Conservation (phyloP, 2,888 invertebrate genomes). For the Heteromurus nitidus region DNA sequence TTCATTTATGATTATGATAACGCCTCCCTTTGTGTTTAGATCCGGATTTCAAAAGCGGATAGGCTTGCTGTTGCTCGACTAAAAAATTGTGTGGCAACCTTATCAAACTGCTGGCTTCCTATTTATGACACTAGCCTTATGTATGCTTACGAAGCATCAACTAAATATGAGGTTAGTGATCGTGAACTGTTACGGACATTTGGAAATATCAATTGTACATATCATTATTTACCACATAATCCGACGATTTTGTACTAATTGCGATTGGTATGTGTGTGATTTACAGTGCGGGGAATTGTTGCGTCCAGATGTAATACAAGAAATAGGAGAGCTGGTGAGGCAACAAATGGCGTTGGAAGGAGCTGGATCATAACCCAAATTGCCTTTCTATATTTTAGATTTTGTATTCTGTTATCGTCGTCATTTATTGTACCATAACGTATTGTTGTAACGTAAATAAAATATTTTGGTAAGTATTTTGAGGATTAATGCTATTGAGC, state of each 20-base stretch:
- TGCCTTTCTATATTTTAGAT: no score
- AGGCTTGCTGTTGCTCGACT: constrained; percentile 92
- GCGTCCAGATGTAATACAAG: constrained; percentile 88
- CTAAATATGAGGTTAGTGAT: constrained; percentile 83
- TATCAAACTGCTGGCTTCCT: constrained; percentile 91
- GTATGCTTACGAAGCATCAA: constrained; percentile 92
- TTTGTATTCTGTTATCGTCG: no score
- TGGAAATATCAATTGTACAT: no score
- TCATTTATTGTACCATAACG: no score
- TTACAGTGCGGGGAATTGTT: constrained; percentile 81
- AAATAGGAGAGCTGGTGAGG: constrained; percentile 79
- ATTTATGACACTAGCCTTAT: constrained; percentile 94
- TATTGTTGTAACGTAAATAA: no score
- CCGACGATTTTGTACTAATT: no score
- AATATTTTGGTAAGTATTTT: no score
- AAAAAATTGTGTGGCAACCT: constrained; percentile 90
- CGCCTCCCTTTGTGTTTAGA: constrained; percentile 77
- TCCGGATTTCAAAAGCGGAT: constrained; percentile 82
- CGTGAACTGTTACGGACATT: no score
- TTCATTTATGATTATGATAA: no score
- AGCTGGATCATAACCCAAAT: constrained; percentile 10
- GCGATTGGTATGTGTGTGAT: no score
- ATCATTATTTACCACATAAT: not conserved
- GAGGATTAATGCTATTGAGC: no score
- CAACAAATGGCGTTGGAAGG: constrained; percentile 68